Evolutionary conservation across 2,888 invertebrate genomes (phyloP).

Genomic region (Heteromurus nitidus): DNA sequence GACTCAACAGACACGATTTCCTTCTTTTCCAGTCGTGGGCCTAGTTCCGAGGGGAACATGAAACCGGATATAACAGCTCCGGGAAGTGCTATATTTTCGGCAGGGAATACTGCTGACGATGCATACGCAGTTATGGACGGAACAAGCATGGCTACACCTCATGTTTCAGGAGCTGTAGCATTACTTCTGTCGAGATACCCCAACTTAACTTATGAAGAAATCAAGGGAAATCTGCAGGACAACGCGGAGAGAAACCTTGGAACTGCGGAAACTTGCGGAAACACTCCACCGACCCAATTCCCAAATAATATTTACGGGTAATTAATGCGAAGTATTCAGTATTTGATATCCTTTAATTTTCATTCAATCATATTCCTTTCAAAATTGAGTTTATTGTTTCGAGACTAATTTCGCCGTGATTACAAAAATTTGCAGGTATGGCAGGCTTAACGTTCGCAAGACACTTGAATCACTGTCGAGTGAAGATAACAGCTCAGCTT

Average conservation of each 20-base stretch:
- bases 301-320: constrained; percentile 29
- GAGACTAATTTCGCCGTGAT: too few relatives aligned
- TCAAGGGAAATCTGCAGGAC: background rate
- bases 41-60: constrained; percentile 25
- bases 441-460: background rate
- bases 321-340: too few relatives aligned
- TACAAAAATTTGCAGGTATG: background rate
- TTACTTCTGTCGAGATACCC: background rate
- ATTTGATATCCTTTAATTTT: too few relatives aligned
- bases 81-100: constrained; percentile 53
- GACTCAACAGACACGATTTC: background rate
- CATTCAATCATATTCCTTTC: too few relatives aligned
- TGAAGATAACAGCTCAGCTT: too few relatives aligned
- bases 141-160: constrained; percentile 51
- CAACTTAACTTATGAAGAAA: background rate
- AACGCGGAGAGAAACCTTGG: background rate
- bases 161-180: constrained; percentile 32
- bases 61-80: constrained; percentile 67
- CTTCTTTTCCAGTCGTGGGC: background rate
- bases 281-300: constrained; percentile 1
- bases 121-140: constrained; percentile 29
- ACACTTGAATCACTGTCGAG: background rate
- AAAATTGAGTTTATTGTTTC: too few relatives aligned
- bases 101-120: constrained; percentile 44
- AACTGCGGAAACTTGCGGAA: constrained; percentile 35